A percentile compares a stretch with the other conserved stretches of the same genome.
Conservation (phyloP, 1,140 invertebrate genomes). For the Eumaeus atala region DNA sequence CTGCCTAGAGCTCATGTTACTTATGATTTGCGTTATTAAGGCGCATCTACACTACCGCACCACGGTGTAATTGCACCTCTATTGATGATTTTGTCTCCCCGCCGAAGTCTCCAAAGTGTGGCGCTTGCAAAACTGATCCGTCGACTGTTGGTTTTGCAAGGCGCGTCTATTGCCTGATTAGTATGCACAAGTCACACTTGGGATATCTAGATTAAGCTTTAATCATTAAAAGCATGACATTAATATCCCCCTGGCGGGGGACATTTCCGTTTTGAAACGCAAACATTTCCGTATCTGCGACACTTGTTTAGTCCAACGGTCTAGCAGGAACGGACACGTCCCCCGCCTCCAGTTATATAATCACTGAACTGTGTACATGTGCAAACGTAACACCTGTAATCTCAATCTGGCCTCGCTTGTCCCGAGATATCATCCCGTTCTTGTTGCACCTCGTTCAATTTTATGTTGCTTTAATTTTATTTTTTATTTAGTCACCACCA, state of each 20-base stretch:
- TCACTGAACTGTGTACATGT: constrained; percentile 70
- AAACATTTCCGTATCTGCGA: too few species aligned
- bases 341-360: constrained; percentile 33
- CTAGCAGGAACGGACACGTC: constrained; percentile 15
- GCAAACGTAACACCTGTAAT: constrained; percentile 67
- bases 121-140: constrained; percentile 48
- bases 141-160: constrained; percentile 60
- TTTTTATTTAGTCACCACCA: constrained; percentile 62
- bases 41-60: constrained; percentile 9
- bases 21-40: constrained; percentile 6
- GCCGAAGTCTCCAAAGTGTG: constrained; percentile 46
- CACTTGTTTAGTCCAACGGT: too few species aligned
- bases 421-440: constrained; percentile 70
- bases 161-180: constrained; percentile 60
- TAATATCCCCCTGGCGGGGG: constrained; percentile 57
- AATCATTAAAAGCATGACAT: constrained; percentile 68
- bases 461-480: constrained; percentile 67
- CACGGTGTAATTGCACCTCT: constrained; percentile 1
- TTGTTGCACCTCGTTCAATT: constrained; percentile 71
- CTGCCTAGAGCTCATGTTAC: constrained; percentile 8
- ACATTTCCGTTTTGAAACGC: constrained; percentile 24
- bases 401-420: constrained; percentile 69
- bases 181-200: constrained; percentile 59
- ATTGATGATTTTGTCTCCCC: constrained; percentile 34
- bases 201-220: constrained; percentile 67